These are phyloP conservation scores for Zoanthus gigantus DNA, from an alignment of 92 coral and sea anemone species.

Conservation along the genomic window DNA sequence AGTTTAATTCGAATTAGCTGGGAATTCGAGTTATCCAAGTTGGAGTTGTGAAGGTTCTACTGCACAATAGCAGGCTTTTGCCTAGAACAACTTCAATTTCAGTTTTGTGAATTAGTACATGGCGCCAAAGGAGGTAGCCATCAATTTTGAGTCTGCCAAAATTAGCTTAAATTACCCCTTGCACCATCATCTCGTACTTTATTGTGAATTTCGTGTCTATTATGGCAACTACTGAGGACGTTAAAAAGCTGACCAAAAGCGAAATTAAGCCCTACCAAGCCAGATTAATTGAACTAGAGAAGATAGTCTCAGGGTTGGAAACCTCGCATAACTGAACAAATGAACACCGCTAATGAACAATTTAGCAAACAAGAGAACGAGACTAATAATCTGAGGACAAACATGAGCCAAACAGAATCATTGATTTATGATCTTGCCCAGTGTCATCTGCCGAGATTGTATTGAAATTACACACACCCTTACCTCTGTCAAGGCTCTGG, in stretches of 20 bases:
- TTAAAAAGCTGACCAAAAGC: conserved; percentile 7
- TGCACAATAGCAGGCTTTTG: no score
- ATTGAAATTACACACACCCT: conserved; percentile 2
- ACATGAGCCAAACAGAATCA: not conserved
- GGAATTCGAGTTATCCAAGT: no score
- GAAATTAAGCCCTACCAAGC: conserved; percentile 11
- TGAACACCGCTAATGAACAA: not conserved
- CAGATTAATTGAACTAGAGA: not conserved
- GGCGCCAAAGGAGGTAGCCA: not conserved
- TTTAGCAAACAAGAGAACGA: not conserved
- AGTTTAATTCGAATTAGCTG: no score
- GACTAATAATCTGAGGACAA: not conserved
- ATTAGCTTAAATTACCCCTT: conserved; percentile 1
- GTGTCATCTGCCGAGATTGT: conserved; percentile 9
- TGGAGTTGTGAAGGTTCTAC: no score
- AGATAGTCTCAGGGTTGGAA: conserved; percentile 11
- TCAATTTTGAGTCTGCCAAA: not conserved
- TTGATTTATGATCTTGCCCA: not conserved
- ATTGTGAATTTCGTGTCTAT: not conserved
- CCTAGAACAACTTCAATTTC: no score
- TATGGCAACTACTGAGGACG: conserved; percentile 9
- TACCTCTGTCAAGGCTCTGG: conserved; percentile 4
- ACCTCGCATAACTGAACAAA: conserved; percentile 1
- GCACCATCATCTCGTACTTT: not conserved
- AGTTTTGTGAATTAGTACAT: not conserved